Evolutionary conservation across 2,888 invertebrate genomes (phyloP).

Genomic region (Deilephila elpenor): DNA sequence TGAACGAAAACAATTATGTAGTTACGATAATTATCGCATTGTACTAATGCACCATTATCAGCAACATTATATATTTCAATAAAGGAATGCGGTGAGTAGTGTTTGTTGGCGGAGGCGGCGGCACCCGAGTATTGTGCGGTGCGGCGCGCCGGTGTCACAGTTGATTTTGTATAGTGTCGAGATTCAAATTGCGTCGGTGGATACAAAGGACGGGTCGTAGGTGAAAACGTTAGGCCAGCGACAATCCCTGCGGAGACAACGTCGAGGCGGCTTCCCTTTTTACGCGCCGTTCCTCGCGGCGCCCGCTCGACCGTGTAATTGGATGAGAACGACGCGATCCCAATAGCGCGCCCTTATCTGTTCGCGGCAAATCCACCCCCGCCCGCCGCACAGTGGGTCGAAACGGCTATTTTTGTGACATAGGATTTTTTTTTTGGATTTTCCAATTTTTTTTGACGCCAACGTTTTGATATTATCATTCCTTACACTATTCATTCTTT

Average conservation of each 20-base stretch:
- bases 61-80: no score
- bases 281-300: constrained; percentile 73
- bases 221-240: constrained; percentile 80
- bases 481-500: no score
- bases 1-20: no score
- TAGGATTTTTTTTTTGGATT: no score
- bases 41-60: no score
- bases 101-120: background rate
- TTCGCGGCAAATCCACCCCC: constrained; percentile 80
- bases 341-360: constrained; percentile 84
- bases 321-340: constrained; percentile 85
- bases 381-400: no score
- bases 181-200: constrained; percentile 57
- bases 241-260: constrained; percentile 82
- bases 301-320: constrained; percentile 84
- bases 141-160: constrained; percentile 41
- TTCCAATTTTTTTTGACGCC: no score
- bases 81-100: background rate
- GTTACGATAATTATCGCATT: no score
- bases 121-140: background rate
- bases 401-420: no score
- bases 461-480: no score
- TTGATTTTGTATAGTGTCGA: constrained; percentile 40
- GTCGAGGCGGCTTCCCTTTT: constrained; percentile 74
- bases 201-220: constrained; percentile 68